Percentiles rank a stretch among this genome's conserved stretches.
phyloP scores from a whole-genome alignment of 2,888 invertebrate genomes.

The Hololepta plana region DNA sequence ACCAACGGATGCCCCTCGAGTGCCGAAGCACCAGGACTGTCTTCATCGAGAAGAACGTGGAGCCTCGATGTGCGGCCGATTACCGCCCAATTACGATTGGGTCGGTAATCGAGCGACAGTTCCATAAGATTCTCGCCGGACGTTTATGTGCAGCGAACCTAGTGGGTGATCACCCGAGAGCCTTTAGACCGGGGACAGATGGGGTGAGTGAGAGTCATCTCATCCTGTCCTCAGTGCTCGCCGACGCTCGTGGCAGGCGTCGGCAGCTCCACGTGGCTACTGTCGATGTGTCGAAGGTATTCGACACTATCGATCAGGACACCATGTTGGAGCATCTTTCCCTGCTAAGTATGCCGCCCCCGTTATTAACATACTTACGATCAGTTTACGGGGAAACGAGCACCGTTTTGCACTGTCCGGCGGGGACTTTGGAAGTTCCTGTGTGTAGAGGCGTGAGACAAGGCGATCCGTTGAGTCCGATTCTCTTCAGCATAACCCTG shows the following conservation, averaged over 20 bases:
- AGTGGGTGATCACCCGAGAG: conserved; percentile 9
- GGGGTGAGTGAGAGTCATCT: conserved; percentile 16
- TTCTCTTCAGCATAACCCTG: conserved; percentile 15
- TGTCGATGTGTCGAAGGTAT: conserved; percentile 11
- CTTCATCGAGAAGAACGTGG: conserved; percentile 12
- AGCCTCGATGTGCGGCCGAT: conserved; percentile 15
- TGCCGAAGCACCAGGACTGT: conserved; percentile 8
- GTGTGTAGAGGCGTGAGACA: conserved; percentile 19
- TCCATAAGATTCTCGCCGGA: conserved; percentile 14
- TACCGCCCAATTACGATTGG: conserved; percentile 15
- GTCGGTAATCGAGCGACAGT: conserved; percentile 14
- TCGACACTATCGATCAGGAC: conserved; percentile 11
- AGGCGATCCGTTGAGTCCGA: conserved; percentile 18
- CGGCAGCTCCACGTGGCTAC: conserved; percentile 8
- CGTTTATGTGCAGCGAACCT: too few species aligned
- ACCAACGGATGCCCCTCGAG: conserved; percentile 8
- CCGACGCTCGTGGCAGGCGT: neutral
- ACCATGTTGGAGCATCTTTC: too few species aligned
- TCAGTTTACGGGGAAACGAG: too few species aligned
- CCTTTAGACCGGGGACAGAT: conserved; percentile 14
- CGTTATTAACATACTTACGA: too few species aligned
- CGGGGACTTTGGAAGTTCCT: too few species aligned
- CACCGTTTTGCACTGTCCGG: too few species aligned
- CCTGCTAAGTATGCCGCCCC: too few species aligned
- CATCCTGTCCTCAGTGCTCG: conserved; percentile 12